A percentile compares a stretch with the other conserved stretches of the same genome.
Conservation (phyloP, 2,113 vertebrate genomes). For the Edolisoma coerulescens region DNA sequence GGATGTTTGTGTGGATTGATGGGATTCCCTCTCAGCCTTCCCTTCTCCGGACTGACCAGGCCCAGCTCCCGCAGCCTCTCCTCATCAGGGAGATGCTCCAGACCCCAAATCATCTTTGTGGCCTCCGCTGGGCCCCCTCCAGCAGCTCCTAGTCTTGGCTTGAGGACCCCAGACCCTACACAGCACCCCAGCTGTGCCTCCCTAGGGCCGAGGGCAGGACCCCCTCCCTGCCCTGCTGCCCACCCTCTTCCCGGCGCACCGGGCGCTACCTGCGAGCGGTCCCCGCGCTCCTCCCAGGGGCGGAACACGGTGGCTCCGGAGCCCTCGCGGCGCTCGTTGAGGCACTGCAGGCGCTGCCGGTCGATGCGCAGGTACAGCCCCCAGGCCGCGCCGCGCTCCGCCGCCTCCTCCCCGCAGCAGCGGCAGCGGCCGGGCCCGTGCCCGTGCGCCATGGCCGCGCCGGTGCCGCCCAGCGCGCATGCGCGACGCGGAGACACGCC, state of each 20-base stretch:
- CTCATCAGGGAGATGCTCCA: neutral
- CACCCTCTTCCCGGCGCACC: neutral
- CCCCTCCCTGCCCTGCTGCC: neutral
- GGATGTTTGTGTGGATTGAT: neutral
- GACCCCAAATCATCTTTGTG: neutral
- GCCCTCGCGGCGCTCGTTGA: slow-evolving; percentile 92
- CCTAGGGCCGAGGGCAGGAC: too few species aligned
- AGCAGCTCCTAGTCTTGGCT: neutral
- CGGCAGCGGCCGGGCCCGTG: neutral
- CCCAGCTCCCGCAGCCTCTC: neutral
- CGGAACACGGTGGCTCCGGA: slow-evolving; percentile 91
- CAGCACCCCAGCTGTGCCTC: neutral
- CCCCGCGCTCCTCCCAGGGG: slow-evolving; percentile 87
- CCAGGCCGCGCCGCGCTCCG: slow-evolving; percentile 78
- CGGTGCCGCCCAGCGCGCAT: neutral
- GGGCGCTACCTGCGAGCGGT: slow-evolving; percentile 81
- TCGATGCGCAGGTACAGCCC: slow-evolving; percentile 88
- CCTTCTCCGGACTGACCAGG: neutral
- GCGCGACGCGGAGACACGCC: neutral
- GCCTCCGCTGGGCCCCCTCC: neutral
- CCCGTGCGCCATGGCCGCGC: slow-evolving; percentile 50
- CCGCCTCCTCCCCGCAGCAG: neutral
- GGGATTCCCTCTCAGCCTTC: neutral
- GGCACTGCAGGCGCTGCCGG: slow-evolving; percentile 88
- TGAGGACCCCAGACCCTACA: accelerated